Conservation (phyloP, 2,797 vertebrate species). For the Pipistrellus pipistrellus region DNA sequence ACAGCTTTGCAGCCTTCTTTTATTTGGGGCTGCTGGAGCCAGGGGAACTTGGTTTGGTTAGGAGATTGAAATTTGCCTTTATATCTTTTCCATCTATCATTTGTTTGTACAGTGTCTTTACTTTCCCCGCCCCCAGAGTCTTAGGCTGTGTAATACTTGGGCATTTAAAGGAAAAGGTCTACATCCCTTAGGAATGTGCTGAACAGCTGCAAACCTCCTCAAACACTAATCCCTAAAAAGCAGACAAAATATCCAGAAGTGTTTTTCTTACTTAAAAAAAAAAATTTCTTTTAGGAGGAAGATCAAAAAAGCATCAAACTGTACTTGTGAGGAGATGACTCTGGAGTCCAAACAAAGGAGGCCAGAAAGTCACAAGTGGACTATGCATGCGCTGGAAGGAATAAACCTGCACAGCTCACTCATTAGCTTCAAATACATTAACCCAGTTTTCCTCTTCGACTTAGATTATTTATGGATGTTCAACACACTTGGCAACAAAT, state of each 20-base stretch:
- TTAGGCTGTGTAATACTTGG: slow-evolving; percentile 73
- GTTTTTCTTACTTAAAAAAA: slow-evolving; percentile 79
- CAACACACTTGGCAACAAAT: slow-evolving; percentile 51
- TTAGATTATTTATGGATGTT: not conserved
- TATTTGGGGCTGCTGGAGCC: slow-evolving; percentile 35
- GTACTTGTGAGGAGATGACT: slow-evolving; percentile 49
- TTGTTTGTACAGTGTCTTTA: slow-evolving; percentile 75
- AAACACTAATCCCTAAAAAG: slow-evolving; percentile 81
- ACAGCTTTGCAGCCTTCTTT: slow-evolving; percentile 58
- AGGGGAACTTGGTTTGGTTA: slow-evolving; percentile 68
- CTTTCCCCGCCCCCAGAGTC: slow-evolving; percentile 1
- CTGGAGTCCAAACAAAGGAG: slow-evolving; percentile 49
- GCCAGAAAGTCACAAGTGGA: slow-evolving; percentile 33
- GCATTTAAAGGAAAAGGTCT: slow-evolving; percentile 74
- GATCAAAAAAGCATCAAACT: slow-evolving; percentile 74
- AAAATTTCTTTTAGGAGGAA: slow-evolving; percentile 57
- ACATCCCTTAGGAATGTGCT: slow-evolving; percentile 75
- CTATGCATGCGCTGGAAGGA: not conserved
- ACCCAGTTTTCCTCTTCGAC: slow-evolving; percentile 54
- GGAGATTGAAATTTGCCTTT: slow-evolving; percentile 73
- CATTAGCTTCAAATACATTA: slow-evolving; percentile 27
- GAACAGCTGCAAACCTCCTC: slow-evolving; percentile 81
- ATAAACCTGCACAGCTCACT: slow-evolving; percentile 8
- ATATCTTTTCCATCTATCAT: slow-evolving; percentile 72
- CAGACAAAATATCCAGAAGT: slow-evolving; percentile 79